phyloP scores from a whole-genome alignment of 2,797 vertebrate species.

The Intellagama lesueurii region DNA sequence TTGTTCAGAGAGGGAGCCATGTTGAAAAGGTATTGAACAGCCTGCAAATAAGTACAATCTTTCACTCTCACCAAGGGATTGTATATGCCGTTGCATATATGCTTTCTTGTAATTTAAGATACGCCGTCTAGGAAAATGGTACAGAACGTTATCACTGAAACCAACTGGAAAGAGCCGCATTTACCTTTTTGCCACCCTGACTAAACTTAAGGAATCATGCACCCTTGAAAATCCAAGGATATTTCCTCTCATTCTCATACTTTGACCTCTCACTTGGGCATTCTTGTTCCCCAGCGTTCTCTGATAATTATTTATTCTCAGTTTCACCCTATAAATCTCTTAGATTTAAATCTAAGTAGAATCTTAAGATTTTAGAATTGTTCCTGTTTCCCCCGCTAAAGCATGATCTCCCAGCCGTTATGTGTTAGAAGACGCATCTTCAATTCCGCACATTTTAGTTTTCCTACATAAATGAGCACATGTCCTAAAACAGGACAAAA shows the following conservation, averaged over 20 bases:
- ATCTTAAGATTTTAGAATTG: background rate
- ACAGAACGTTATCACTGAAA: conserved; percentile 41
- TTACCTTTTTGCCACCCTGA: background rate
- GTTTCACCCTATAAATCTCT: conserved; percentile 10
- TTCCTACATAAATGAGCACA: too few relatives aligned
- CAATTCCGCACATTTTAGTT: too few relatives aligned
- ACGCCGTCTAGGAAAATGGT: conserved; percentile 4
- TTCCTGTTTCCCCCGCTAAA: too few relatives aligned
- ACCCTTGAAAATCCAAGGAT: conserved; percentile 9
- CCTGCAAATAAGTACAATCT: conserved; percentile 47
- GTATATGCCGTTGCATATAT: background rate
- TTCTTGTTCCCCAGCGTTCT: conserved; percentile 16
- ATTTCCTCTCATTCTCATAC: background rate
- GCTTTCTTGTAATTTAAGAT: conserved; percentile 53
- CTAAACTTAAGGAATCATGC: background rate
- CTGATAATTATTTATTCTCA: background rate
- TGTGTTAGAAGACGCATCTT: too few relatives aligned
- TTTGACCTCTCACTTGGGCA: background rate
- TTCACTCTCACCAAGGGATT: conserved; percentile 47
- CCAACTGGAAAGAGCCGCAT: background rate
- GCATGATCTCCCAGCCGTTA: too few relatives aligned
- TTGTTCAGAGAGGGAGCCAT: conserved; percentile 35
- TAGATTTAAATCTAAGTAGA: conserved; percentile 16
- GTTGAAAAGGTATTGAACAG: conserved; percentile 48
- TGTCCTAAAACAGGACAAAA: too few relatives aligned